These are phyloP conservation scores for Pteronura brasiliensis DNA, from an alignment of 2,113 vertebrate genomes.

Conservation along the genomic window DNA sequence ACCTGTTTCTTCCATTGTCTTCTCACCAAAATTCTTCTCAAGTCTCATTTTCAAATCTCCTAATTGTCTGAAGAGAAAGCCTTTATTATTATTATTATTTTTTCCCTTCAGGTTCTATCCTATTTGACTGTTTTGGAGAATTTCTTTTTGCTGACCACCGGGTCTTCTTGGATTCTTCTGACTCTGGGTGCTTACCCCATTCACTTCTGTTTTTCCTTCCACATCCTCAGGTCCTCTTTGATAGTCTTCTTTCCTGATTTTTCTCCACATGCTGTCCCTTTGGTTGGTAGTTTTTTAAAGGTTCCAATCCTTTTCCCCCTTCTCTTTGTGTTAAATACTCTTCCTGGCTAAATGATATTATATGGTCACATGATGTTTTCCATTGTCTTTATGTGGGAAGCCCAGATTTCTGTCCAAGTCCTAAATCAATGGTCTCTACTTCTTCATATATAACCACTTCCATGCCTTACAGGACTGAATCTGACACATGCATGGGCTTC, in stretches of 20 bases:
- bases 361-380: neutral
- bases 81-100: too few relatives aligned
- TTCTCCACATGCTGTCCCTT: neutral
- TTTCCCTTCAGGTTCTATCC: neutral
- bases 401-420: neutral
- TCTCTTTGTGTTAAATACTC: neutral
- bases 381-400: neutral
- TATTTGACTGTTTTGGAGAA: neutral
- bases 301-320: rapidly evolving
- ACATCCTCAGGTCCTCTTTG: neutral
- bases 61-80: neutral
- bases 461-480: neutral
- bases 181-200: neutral
- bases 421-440: neutral
- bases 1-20: neutral
- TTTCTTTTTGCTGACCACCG: neutral
- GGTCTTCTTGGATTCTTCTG: neutral
- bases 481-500: neutral
- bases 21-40: neutral
- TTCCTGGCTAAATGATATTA: neutral
- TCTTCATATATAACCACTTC: neutral
- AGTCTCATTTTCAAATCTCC: neutral
- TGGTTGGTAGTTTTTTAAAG: neutral
- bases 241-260: neutral
- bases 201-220: neutral